These are phyloP conservation scores for Sphenopsis melanotis DNA, from an alignment of 2,797 vertebrate genomes.

Conservation along the genomic window DNA sequence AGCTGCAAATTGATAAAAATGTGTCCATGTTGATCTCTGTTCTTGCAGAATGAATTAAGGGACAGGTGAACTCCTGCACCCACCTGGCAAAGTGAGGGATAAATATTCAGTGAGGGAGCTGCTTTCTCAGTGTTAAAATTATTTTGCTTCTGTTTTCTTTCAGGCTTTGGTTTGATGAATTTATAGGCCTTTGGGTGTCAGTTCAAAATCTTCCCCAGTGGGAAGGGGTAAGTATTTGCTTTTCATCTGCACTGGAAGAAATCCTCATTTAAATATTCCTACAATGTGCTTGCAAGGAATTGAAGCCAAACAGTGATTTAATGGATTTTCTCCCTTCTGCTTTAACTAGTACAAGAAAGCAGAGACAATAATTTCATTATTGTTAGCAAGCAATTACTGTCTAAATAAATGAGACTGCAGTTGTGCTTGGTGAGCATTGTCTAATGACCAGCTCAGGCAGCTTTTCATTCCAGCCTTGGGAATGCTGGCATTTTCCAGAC, in stretches of 20 bases:
- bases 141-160: slow-evolving; percentile 8
- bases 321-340: neutral
- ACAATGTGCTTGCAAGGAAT: neutral
- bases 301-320: neutral
- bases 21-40: accelerated
- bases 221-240: slow-evolving; percentile 87
- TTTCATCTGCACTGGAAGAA: neutral
- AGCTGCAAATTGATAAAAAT: neutral
- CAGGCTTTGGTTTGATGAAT: slow-evolving; percentile 96
- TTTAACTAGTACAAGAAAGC: neutral
- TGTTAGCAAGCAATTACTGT: neutral
- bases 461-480: neutral
- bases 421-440: neutral
- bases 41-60: neutral
- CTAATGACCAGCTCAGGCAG: neutral
- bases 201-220: slow-evolving; percentile 97
- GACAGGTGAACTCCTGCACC: neutral
- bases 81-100: neutral
- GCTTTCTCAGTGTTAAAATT: neutral
- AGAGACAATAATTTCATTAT: neutral
- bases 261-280: neutral
- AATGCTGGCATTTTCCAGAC: neutral
- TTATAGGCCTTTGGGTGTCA: slow-evolving; percentile 91
- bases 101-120: neutral
- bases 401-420: neutral